Base-by-base conservation (phyloP, 2,113 vertebrate species). In the Phrynocephalus versicolor region DNA sequence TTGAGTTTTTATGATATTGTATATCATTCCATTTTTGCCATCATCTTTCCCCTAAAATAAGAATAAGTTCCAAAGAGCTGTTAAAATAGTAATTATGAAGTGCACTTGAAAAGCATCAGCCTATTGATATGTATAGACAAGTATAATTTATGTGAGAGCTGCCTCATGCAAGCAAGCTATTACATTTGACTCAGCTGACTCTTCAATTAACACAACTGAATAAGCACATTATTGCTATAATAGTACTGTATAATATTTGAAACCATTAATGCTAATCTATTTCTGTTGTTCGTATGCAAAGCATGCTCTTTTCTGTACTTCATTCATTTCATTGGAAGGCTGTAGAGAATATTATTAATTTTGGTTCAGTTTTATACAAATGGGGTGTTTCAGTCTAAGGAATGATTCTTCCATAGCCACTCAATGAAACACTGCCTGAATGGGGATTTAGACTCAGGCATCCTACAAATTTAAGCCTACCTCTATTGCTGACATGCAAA, bases 51-150 rank as follows among this genome's bases (percentile, higher is more conserved):
- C 30, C 41, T 39, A 65, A 65, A 79, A 65, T n/a, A 60, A 65
- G 21, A 14, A 64, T 65, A 33, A 30, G 35, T 41, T 65, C 37
- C 33, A 21, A 65, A n/a, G 37, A 65, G 79, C 62, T 45, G 62
- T 67, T 80, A 41, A 80, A 79, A 62, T 39, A 35, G 77, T 39
- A 79, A 67, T 80, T n/a, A 67, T 80, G 35, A 79, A 55, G 58
- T 62, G 1, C 37, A n/a, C 62, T 80, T 51, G 37, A 41, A 80
- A 70, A 81, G 12, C 65, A 51, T 41, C 15, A 2, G 41, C n/a
- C 64, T n/a, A 33, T 69, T 39, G 30, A 35, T 69, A 67, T 69
- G 15, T 81, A 37, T 27, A 70, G 80, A 82, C 70, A 16, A 57
- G 45, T 70, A 81, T 57, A 70, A 71, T 82, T 39, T 82, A 45